phyloP scores from a whole-genome alignment of 1,140 invertebrate species.

The Drosophila subpulchrella region DNA sequence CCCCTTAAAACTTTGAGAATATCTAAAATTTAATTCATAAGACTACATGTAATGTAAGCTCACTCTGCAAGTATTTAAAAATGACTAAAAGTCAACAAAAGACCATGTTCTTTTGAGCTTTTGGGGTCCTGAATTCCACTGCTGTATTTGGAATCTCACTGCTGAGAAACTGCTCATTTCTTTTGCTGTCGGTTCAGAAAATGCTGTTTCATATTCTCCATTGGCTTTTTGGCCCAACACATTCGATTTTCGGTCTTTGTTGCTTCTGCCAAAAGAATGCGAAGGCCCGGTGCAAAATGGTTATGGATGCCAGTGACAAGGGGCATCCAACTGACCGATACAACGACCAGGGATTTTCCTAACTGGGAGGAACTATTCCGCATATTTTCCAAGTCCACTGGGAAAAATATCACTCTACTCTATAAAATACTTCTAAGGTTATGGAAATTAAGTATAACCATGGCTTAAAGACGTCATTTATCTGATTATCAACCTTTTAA shows the following conservation, averaged over 20 bases:
- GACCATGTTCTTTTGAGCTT: neutral
- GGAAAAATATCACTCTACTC: neutral
- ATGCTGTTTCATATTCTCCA: constrained; percentile 13
- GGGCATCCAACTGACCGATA: constrained; percentile 28
- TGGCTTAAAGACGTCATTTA: neutral
- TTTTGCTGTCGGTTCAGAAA: constrained; percentile 5
- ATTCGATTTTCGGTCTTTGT: constrained; percentile 10
- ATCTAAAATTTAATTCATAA: no score
- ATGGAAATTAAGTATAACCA: neutral
- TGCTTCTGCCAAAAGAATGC: constrained; percentile 4
- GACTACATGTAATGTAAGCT: no score
- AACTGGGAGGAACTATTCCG: neutral
- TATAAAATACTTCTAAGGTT: neutral
- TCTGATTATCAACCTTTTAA: neutral
- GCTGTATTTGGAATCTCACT: constrained; percentile 4
- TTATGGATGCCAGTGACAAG: constrained; percentile 36
- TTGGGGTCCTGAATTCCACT: neutral
- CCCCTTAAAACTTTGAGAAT: no score
- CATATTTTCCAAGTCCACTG: neutral
- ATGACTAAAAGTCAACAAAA: no score
- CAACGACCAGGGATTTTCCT: constrained; percentile 15
- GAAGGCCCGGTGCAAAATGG: constrained; percentile 11
- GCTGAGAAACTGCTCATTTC: neutral
- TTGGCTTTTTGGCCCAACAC: neutral
- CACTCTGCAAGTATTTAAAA: no score